Conservation (phyloP, 2,113 vertebrate species). For the Numenius arquata region DNA sequence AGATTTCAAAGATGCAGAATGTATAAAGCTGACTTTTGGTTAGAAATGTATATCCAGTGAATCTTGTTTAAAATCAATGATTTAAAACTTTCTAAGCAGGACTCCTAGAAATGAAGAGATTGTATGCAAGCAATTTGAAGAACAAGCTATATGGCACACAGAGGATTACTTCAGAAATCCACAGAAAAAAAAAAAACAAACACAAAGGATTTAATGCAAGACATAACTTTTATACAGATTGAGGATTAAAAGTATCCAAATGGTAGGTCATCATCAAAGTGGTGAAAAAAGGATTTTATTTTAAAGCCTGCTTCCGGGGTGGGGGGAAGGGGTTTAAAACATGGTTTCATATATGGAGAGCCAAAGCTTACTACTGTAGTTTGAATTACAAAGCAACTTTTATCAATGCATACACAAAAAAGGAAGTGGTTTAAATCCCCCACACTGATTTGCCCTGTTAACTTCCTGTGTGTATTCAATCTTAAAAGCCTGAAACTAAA, state of each 20-base stretch:
- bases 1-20: not conserved
- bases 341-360: not conserved
- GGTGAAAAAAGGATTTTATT: not conserved
- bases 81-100: not conserved
- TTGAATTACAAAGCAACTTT: not conserved
- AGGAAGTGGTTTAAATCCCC: not conserved
- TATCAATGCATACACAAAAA: not conserved
- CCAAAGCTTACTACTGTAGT: not conserved
- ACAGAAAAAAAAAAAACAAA: not conserved
- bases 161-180: slow-evolving; percentile 30
- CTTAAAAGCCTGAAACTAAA: not conserved
- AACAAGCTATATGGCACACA: not conserved
- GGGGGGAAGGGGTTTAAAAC: not conserved
- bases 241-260: slow-evolving; percentile 36
- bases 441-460: not conserved
- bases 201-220: slow-evolving; percentile 1
- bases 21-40: not conserved
- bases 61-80: not conserved
- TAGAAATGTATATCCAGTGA: not conserved
- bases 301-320: not conserved
- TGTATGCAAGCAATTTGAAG: not conserved
- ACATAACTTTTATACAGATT: slow-evolving; percentile 39
- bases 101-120: not conserved
- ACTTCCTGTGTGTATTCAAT: not conserved
- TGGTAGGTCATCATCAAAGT: not conserved